A percentile compares a stretch with the other conserved stretches of the same genome.
These are phyloP conservation scores for Zosterops hypoxanthus DNA, from an alignment of 2,113 vertebrate genomes.

Conservation along the genomic window DNA sequence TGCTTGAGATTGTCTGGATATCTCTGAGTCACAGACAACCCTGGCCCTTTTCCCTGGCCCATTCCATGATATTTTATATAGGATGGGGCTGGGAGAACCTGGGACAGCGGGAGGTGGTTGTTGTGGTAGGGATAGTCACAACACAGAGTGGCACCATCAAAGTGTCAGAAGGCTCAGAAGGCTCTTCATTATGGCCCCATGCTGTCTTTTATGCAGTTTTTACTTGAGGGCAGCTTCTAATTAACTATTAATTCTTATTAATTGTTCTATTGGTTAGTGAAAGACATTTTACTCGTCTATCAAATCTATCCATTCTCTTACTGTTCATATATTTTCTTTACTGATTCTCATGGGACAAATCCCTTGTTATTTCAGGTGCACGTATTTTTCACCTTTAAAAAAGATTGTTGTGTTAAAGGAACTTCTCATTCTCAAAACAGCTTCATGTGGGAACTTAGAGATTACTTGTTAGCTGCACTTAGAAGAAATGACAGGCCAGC, in stretches of 20 bases:
- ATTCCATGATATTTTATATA: rapidly evolving
- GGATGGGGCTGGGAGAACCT: neutral
- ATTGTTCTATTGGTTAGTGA: neutral
- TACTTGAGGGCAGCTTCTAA: no score
- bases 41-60: neutral
- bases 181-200: no score
- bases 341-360: neutral
- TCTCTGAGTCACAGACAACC: rapidly evolving
- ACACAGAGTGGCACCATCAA: no score
- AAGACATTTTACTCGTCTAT: neutral
- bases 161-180: no score
- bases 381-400: neutral
- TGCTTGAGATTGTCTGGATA: rapidly evolving
- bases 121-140: no score
- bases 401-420: neutral
- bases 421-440: neutral
- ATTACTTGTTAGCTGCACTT: neutral
- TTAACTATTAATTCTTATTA: neutral
- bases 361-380: neutral
- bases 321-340: neutral
- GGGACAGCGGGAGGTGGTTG: rapidly evolving
- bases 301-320: neutral
- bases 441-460: no score
- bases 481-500: no score
- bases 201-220: no score